Evolutionary conservation across 2,113 vertebrate species (phyloP).

Genomic region (Heptranchias perlo): DNA sequence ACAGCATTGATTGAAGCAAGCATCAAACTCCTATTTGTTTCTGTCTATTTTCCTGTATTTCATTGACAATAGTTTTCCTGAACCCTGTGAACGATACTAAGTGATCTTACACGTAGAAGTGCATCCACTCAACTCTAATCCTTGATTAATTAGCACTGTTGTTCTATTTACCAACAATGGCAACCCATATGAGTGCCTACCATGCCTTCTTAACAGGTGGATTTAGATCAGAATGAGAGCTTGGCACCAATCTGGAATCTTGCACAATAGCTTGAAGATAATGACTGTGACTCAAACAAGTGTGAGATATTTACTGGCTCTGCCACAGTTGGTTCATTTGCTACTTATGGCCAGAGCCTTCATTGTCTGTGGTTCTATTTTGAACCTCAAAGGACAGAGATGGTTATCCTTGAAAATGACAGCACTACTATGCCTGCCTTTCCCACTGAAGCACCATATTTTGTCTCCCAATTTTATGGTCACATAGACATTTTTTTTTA

Average conservation of each 20-base stretch:
- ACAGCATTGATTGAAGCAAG: not conserved
- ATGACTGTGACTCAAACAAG: not conserved
- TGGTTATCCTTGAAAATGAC: not conserved
- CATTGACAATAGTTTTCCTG: not conserved
- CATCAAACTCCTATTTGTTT: not conserved
- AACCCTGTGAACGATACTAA: not conserved
- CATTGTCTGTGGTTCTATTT: not conserved
- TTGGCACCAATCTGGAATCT: not conserved
- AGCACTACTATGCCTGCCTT: not conserved
- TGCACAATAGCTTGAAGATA: constrained; percentile 11
- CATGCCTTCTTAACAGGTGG: not conserved
- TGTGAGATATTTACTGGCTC: not conserved
- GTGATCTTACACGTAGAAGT: not conserved
- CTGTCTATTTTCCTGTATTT: not conserved
- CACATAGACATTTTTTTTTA: not conserved
- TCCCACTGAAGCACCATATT: not conserved
- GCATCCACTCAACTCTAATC: not conserved
- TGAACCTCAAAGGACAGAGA: constrained; percentile 14
- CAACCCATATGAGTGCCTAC: too few species aligned
- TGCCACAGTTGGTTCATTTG: not conserved
- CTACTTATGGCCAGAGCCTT: not conserved
- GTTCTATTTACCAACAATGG: not conserved
- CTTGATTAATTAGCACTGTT: not conserved
- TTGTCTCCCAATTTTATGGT: not conserved
- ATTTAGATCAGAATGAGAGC: not conserved